Percentiles rank a stretch among this genome's conserved stretches.
Evolutionary conservation across 2,113 vertebrate genomes (phyloP).

Genomic region (Pungitius pungitius): DNA sequence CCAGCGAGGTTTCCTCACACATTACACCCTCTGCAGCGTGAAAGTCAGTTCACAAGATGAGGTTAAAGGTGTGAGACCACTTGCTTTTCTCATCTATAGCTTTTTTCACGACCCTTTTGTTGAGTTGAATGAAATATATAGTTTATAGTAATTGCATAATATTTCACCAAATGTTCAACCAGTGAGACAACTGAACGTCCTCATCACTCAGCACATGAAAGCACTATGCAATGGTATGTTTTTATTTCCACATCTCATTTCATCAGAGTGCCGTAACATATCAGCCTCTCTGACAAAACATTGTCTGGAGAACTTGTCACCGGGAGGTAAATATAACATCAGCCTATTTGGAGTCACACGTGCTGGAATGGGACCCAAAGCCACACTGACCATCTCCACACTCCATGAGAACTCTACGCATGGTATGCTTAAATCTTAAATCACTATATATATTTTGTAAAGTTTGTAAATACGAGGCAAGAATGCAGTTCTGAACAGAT

Average conservation of each 20-base stretch:
- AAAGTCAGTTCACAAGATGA: constrained; percentile 24
- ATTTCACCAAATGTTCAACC: background rate
- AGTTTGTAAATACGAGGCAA: background rate
- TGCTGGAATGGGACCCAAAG: constrained; percentile 58
- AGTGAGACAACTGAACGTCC: background rate
- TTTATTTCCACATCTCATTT: constrained; percentile 19
- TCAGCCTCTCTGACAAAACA: constrained; percentile 28
- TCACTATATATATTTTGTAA: background rate
- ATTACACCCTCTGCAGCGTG: constrained; percentile 70
- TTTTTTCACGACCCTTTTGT: background rate
- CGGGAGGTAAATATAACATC: constrained; percentile 59
- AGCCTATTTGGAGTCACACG: constrained; percentile 61
- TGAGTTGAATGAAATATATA: background rate
- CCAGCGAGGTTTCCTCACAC: constrained; percentile 72
- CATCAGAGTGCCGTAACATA: constrained; percentile 57
- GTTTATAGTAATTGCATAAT: background rate
- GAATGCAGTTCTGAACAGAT: background rate
- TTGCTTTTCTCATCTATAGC: background rate
- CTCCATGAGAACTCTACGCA: constrained; percentile 25
- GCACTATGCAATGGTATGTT: background rate
- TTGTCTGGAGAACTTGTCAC: constrained; percentile 53
- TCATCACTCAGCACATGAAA: background rate
- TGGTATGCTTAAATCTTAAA: constrained; percentile 46
- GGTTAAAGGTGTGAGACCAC: constrained; percentile 8
- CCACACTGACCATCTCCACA: constrained; percentile 24